Evolutionary conservation across 2,797 vertebrate species (phyloP).

Genomic region (Oreochromis mossambicus): DNA sequence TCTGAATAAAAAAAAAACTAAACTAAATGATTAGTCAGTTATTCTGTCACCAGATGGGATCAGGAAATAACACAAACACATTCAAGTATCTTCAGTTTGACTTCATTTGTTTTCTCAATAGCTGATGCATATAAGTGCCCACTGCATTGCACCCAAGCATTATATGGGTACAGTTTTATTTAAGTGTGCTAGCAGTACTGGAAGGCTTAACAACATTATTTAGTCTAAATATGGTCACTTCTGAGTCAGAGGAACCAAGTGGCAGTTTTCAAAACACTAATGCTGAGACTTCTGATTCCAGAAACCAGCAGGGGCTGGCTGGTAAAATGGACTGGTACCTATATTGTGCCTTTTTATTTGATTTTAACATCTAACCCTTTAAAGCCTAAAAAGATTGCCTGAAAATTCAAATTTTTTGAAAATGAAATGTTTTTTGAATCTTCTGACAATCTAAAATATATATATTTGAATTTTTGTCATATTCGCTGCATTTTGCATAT

Average conservation of each 20-base stretch:
- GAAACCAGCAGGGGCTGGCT: neutral
- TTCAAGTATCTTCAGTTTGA: neutral
- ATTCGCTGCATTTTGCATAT: neutral
- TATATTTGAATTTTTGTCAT: neutral
- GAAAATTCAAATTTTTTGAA: neutral
- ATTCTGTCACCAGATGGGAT: constrained; percentile 13
- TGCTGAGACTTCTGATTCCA: neutral
- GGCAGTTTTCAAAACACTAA: neutral
- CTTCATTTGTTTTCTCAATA: neutral
- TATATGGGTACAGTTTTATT: neutral
- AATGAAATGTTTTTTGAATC: neutral
- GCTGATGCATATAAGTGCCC: neutral
- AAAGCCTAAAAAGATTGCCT: neutral
- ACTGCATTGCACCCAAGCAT: neutral
- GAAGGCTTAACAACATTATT: neutral
- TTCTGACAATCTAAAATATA: neutral
- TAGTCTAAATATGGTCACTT: neutral
- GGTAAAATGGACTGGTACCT: neutral
- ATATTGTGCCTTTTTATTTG: neutral
- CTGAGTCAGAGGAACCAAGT: neutral
- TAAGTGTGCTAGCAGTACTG: neutral
- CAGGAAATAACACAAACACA: neutral
- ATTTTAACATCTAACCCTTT: neutral
- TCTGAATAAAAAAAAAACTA: neutral
- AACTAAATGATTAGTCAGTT: neutral